These are phyloP conservation scores for Poecile montanus DNA, from an alignment of 2,797 vertebrate species.

Conservation along the genomic window DNA sequence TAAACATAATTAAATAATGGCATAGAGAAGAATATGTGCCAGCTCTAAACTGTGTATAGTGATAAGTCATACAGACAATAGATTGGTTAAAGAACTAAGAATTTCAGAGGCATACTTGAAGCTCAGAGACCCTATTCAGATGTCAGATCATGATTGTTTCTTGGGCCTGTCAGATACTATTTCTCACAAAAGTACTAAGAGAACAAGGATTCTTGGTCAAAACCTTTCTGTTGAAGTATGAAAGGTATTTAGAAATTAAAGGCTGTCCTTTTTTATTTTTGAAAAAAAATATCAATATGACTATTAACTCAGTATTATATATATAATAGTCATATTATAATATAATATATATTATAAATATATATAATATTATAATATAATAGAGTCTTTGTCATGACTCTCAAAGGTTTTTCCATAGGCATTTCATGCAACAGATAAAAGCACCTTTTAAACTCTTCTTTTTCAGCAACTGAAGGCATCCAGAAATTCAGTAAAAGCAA, in stretches of 20 bases:
- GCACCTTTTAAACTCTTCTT: not conserved
- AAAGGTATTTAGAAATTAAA: not conserved
- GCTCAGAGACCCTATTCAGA: not conserved
- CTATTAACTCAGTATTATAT: not conserved
- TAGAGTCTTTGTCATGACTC: not conserved
- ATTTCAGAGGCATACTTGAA: not conserved
- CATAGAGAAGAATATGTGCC: not conserved
- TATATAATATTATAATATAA: no score
- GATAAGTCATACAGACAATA: not conserved
- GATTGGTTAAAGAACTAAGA: not conserved
- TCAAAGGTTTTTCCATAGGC: not conserved
- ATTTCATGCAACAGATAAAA: not conserved
- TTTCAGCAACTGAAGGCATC: not conserved
- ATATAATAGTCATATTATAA: not conserved
- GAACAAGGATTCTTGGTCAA: not conserved
- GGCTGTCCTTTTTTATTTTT: not conserved
- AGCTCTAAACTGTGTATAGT: not conserved
- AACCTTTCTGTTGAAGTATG: not conserved
- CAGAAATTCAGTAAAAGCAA: not conserved
- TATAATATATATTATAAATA: no score
- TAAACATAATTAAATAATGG: not conserved
- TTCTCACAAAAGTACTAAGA: not conserved
- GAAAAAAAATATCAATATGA: not conserved
- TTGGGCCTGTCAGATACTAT: not conserved
- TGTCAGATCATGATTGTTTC: not conserved